Percentiles rank a stretch among this genome's conserved stretches.
These are phyloP conservation scores for Coenonympha arcania DNA, from an alignment of 2,888 invertebrate species.

Conservation along the genomic window DNA sequence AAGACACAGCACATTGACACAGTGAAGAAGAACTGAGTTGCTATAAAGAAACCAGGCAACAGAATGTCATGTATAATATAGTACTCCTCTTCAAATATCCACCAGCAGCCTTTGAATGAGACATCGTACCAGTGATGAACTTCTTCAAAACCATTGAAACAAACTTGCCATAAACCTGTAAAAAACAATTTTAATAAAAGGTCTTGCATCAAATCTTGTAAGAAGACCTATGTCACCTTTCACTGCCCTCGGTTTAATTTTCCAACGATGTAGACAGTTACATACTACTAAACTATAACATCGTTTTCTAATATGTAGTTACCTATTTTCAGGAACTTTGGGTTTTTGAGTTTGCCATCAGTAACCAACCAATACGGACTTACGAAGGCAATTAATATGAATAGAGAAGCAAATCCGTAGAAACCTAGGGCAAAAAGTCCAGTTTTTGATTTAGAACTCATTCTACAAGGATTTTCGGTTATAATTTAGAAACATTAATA, in stretches of 20 bases:
- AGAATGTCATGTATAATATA: slow-evolving; percentile 94
- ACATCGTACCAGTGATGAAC: slow-evolving; percentile 89
- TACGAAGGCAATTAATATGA: slow-evolving; percentile 85
- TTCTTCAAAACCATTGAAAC: slow-evolving; percentile 91
- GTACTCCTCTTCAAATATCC: slow-evolving; percentile 98
- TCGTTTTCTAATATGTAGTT: slow-evolving; percentile 46
- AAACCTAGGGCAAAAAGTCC: slow-evolving; percentile 78
- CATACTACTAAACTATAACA: neutral
- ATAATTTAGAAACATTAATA: too few relatives aligned
- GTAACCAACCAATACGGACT: slow-evolving; percentile 92
- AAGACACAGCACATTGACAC: slow-evolving; percentile 87
- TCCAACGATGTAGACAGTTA: neutral
- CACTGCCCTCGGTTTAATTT: too few relatives aligned
- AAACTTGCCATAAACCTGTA: slow-evolving; percentile 95
- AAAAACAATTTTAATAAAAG: slow-evolving; percentile 15
- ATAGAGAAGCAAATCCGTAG: slow-evolving; percentile 78
- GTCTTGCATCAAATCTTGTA: too few relatives aligned
- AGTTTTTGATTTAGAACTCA: slow-evolving; percentile 78
- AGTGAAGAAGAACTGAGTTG: slow-evolving; percentile 95
- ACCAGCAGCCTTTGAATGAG: slow-evolving; percentile 91
- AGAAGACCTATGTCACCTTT: too few relatives aligned
- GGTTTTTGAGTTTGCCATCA: slow-evolving; percentile 82
- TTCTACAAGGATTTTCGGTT: too few relatives aligned
- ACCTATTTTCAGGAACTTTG: slow-evolving; percentile 88
- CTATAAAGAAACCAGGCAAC: slow-evolving; percentile 92